Evolutionary conservation across 2,113 vertebrate species (phyloP), one percentile per base, ranked within the genome.

Genomic region (Otus sunia): DNA sequence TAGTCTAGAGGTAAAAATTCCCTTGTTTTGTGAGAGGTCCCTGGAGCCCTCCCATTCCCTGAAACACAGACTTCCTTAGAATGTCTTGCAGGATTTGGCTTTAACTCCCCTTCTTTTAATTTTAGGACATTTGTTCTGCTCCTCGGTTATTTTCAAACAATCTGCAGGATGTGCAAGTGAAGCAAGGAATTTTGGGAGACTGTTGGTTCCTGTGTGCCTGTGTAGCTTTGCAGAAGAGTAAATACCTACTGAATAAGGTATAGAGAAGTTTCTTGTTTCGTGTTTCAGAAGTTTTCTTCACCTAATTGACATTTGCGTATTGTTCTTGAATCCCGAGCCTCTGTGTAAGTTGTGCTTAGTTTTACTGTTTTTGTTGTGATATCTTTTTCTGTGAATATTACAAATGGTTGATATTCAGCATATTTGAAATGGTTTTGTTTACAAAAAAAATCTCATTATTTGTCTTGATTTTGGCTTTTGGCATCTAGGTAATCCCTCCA

Each of bases 191-290:
- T 90, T 96, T 99, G 97, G 99, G 99, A 83, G 99, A 99, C 68
- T 99, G 99, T 97, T 99, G 99, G 99, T 99, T 99, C 88, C 98
- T 99, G 36, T 99, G 99, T 81, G 99, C 99, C 39, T 99, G 99
- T 39, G 98, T 98, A 5, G 98, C 98, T 91, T 98, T 99, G 94
- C 98, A 99, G 90, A 99, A 98, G 94, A 99, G 97, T 86, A 98
- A 95, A 80, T 98, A 97, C 58, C 97, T 99, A 27, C 96, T 99
- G 62, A 96, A 99, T 95, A 99, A 99, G 99, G 99, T 99, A 97
- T 8, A 25, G 47, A 80, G 34, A 43, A 41, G 3, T 34, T 49
- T 49, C 29, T 34, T 52, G 8, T 62, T 74, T 58, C 6, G 3
- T 14, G 4, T 78, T n/a, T 37, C 32, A 45, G 43, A 79, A 29